Evolutionary conservation across 92 coral and sea anemone species (phyloP).

Genomic region (Porites divaricata): DNA sequence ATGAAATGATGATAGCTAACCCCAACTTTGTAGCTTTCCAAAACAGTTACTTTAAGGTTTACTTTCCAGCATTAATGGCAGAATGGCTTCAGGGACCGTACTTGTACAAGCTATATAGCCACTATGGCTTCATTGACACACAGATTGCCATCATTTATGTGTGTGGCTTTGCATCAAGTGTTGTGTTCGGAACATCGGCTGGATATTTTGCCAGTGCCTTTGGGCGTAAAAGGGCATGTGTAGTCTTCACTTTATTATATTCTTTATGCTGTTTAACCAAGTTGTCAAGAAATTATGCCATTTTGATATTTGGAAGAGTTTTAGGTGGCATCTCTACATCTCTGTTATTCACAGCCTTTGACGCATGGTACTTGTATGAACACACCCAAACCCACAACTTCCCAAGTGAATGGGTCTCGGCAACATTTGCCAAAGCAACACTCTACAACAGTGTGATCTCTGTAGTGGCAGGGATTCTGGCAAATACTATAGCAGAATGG

Average conservation of each 20-base stretch:
- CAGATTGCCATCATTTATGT: constrained; percentile 96
- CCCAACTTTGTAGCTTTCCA: constrained; percentile 92
- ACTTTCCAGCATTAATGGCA: constrained; percentile 94
- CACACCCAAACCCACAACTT: constrained; percentile 95
- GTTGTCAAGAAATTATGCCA: constrained; percentile 86
- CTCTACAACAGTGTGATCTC: constrained; percentile 93
- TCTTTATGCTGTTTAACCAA: constrained; percentile 93
- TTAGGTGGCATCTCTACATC: constrained; percentile 98
- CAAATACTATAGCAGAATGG: constrained; percentile 93
- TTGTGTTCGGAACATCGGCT: constrained; percentile 91
- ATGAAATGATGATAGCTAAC: constrained; percentile 71
- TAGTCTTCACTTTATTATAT: constrained; percentile 86
- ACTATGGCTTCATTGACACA: constrained; percentile 96
- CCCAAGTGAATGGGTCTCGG: constrained; percentile 93
- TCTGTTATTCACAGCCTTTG: constrained; percentile 91
- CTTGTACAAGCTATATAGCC: constrained; percentile 90
- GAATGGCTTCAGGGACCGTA: constrained; percentile 99
- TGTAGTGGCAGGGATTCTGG: constrained; percentile 84
- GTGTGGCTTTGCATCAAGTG: constrained; percentile 96
- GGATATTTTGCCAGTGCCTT: constrained; percentile 86
- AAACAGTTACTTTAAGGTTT: constrained; percentile 84
- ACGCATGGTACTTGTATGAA: constrained; percentile 96
- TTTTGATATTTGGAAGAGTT: constrained; percentile 86
- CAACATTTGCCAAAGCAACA: constrained; percentile 94
- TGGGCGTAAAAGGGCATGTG: constrained; percentile 97